Evolutionary conservation across 2,113 vertebrate species (phyloP).

Genomic region (human (Homo sapiens)): DNA sequence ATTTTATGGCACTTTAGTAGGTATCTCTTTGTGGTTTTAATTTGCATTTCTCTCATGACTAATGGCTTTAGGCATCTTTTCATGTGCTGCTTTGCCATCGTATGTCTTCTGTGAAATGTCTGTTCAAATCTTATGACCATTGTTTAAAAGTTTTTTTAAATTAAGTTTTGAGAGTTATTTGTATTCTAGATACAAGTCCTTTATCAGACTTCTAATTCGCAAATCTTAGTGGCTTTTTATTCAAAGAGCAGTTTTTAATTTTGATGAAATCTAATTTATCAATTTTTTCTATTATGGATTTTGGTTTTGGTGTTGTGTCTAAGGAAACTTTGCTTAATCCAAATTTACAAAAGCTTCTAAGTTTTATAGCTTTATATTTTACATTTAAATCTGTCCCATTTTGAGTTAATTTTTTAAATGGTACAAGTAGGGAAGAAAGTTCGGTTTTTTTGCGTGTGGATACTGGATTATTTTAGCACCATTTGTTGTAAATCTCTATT

Average conservation of each 20-base stretch:
- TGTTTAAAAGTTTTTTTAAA: background rate
- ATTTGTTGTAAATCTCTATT: background rate
- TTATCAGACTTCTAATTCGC: background rate
- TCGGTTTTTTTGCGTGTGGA: background rate
- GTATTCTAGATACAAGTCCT: background rate
- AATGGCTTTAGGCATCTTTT: background rate
- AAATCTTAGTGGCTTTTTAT: background rate
- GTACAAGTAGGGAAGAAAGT: background rate
- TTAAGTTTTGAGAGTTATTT: slow-evolving; percentile 21
- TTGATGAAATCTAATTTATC: background rate
- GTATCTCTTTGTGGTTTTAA: background rate
- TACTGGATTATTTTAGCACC: background rate
- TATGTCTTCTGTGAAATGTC: background rate
- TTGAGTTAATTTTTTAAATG: background rate
- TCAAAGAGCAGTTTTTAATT: background rate
- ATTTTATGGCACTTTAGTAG: background rate
- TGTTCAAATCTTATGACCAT: background rate
- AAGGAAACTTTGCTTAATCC: background rate
- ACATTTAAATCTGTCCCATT: background rate
- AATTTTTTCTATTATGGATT: background rate
- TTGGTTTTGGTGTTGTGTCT: background rate
- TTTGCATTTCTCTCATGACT: background rate
- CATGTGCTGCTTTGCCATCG: background rate
- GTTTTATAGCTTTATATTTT: background rate
- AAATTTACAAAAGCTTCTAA: background rate